These are phyloP conservation scores for Microhierax caerulescens DNA, from an alignment of 2,797 vertebrate genomes.

Conservation along the genomic window DNA sequence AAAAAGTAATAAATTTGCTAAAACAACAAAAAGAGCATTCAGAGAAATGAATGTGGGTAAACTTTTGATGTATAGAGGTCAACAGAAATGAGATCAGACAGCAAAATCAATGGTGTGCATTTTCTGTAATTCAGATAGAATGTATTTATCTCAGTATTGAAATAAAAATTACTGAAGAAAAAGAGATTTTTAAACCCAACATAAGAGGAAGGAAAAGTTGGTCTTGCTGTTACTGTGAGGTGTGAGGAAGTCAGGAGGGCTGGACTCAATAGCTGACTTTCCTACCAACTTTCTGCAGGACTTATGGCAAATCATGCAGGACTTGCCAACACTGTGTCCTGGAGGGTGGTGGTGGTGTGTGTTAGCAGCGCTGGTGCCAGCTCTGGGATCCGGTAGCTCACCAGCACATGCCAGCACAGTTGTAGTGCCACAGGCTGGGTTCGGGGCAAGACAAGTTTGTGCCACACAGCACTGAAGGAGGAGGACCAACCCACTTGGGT, in stretches of 20 bases:
- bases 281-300: background rate
- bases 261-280: background rate
- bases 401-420: background rate
- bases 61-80: background rate
- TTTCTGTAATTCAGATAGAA: background rate
- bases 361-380: rapidly evolving
- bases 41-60: background rate
- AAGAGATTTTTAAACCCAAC: background rate
- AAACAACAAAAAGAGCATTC: background rate
- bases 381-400: rapidly evolving
- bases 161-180: background rate
- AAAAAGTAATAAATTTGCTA: background rate
- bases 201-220: background rate
- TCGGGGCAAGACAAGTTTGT: background rate
- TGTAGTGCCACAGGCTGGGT: background rate
- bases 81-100: background rate
- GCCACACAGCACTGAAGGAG: background rate
- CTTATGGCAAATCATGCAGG: rapidly evolving
- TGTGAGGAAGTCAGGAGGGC: background rate
- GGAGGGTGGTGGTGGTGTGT: rapidly evolving
- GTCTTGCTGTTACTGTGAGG: background rate
- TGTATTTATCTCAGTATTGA: background rate
- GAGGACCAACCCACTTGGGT: background rate
- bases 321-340: rapidly evolving
- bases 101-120: background rate